These are phyloP conservation scores for Chaetogeoica ovagalla DNA, from an alignment of 2,888 invertebrate species.

Conservation along the genomic window DNA sequence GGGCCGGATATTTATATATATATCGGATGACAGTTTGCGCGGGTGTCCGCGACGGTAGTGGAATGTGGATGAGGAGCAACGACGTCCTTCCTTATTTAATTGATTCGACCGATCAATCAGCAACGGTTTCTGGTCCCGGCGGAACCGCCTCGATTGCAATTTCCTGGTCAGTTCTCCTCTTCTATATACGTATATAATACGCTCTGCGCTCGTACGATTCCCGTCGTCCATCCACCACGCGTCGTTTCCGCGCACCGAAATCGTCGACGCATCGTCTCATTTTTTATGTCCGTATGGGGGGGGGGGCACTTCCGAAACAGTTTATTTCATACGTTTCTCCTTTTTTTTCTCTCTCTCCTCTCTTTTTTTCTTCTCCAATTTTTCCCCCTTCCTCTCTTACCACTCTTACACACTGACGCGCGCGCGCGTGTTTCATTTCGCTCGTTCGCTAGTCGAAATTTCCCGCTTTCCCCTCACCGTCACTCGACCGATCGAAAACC, in stretches of 20 bases:
- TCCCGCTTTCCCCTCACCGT: no score
- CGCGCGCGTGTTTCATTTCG: no score
- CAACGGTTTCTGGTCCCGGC: constrained; percentile 41
- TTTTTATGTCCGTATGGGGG: constrained; percentile 11
- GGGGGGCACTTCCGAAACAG: constrained; percentile 43
- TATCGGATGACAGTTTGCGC: background rate
- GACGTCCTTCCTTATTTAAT: constrained; percentile 45
- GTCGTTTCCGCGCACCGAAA: background rate
- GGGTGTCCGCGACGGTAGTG: background rate
- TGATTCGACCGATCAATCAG: constrained; percentile 51
- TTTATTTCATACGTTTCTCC: constrained; percentile 19
- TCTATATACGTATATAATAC: background rate
- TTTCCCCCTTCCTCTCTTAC: no score
- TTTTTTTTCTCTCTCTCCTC: background rate
- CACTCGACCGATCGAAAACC: no score
- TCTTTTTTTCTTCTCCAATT: background rate
- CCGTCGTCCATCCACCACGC: background rate
- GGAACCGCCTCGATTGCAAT: constrained; percentile 44
- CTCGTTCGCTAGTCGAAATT: no score
- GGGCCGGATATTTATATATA: background rate
- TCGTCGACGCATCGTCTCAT: constrained; percentile 22
- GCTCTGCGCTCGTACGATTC: background rate
- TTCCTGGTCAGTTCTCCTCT: constrained; percentile 28
- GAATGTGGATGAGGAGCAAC: background rate
- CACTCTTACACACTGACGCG: no score